These are phyloP conservation scores for Rhynchotus rufescens DNA, from an alignment of 2,797 vertebrate genomes.

Conservation along the genomic window DNA sequence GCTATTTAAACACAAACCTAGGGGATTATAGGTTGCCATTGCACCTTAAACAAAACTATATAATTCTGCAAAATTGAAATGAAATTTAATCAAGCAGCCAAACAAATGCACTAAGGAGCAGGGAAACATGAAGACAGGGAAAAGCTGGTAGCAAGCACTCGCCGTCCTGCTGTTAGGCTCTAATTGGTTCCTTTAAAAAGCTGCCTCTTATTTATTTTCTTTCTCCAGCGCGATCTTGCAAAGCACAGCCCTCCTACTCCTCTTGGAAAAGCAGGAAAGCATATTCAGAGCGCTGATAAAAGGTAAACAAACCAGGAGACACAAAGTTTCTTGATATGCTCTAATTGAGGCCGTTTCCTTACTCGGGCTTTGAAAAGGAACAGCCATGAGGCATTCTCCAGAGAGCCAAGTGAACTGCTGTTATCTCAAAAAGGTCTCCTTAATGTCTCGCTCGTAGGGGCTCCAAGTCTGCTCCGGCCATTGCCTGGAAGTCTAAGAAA, in stretches of 20 bases:
- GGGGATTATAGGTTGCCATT: neutral
- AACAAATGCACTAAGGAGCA: neutral
- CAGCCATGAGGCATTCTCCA: constrained; percentile 61
- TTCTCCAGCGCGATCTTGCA: neutral
- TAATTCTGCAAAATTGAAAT: neutral
- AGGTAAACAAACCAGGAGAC: constrained; percentile 63
- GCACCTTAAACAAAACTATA: neutral
- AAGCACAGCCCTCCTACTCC: constrained; percentile 30
- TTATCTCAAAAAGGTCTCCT: constrained; percentile 80
- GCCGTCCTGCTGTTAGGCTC: neutral
- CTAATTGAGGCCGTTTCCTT: constrained; percentile 73
- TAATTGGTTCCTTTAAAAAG: neutral
- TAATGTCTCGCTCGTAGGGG: constrained; percentile 76
- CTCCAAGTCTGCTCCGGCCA: constrained; percentile 82
- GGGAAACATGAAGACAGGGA: neutral
- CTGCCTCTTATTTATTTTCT: neutral
- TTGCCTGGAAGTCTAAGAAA: constrained; percentile 74
- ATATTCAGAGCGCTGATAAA: constrained; percentile 58
- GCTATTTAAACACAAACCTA: neutral
- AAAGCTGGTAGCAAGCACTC: neutral
- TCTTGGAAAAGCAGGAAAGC: constrained; percentile 59
- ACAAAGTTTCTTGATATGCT: constrained; percentile 65
- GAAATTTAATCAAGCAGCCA: neutral
- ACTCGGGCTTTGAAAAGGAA: constrained; percentile 73
- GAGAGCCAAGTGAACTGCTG: constrained; percentile 72